phyloP scores from a whole-genome alignment of 1,140 invertebrate genomes.

The Drosophila kikkawai region DNA sequence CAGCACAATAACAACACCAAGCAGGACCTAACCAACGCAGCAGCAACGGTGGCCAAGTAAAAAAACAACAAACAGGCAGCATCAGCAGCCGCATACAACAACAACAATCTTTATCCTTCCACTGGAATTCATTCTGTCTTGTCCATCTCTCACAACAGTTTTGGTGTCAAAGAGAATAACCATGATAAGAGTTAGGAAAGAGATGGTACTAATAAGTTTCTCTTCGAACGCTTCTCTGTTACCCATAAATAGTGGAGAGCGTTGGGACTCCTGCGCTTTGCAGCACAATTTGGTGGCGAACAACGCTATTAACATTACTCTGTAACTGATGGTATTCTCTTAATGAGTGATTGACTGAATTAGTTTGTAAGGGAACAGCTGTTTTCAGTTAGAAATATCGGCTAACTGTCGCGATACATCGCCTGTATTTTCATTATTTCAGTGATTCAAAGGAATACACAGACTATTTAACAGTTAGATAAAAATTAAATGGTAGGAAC shows the following conservation, averaged over 20 bases:
- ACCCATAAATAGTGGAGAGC: not conserved
- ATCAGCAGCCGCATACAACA: constrained; percentile 41
- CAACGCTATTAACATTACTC: not conserved
- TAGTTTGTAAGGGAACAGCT: too few species aligned
- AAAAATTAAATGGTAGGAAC: too few species aligned
- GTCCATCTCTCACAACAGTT: constrained; percentile 72
- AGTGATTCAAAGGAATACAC: too few species aligned
- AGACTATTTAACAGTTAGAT: too few species aligned
- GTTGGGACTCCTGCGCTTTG: not conserved
- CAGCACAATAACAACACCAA: constrained; percentile 45
- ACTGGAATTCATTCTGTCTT: constrained; percentile 18
- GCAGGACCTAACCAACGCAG: constrained; percentile 9
- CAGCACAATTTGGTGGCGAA: not conserved
- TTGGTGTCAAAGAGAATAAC: constrained; percentile 29
- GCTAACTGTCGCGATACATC: too few species aligned
- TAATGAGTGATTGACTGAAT: too few species aligned
- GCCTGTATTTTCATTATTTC: too few species aligned
- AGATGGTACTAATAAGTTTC: constrained; percentile 32
- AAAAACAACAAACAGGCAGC: constrained; percentile 37
- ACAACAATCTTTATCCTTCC: constrained; percentile 61
- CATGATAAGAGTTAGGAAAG: constrained; percentile 37
- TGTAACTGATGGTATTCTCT: too few species aligned
- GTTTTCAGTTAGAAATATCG: too few species aligned
- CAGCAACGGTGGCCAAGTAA: constrained; percentile 39
- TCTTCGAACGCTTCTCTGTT: not conserved